Conservation (phyloP, 1,140 invertebrate genomes). For the Mizuhopecten yessoensis region DNA sequence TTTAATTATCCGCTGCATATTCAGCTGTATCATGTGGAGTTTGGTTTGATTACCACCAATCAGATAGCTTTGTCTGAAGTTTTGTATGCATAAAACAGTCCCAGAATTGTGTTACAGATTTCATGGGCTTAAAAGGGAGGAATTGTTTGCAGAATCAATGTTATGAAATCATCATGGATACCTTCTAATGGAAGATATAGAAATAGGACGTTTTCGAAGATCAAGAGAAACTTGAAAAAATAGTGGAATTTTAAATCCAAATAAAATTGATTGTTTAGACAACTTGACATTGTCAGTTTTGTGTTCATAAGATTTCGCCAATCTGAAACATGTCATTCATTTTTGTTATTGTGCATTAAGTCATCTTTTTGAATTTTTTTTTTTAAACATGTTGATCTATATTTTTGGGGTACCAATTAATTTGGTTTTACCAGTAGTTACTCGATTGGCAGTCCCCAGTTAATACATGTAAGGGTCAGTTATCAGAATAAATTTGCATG, state of each 20-base stretch:
- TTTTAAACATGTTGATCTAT: background rate
- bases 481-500: slow-evolving; percentile 56
- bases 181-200: background rate
- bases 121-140: background rate
- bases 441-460: slow-evolving; percentile 41
- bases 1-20: background rate
- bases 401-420: background rate
- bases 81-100: background rate
- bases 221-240: background rate
- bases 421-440: slow-evolving; percentile 41
- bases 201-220: background rate
- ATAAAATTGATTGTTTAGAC: slow-evolving; percentile 41
- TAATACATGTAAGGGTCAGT: slow-evolving; percentile 45
- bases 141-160: background rate
- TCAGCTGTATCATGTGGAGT: background rate
- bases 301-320: slow-evolving; percentile 43
- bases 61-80: background rate
- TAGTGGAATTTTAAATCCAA: slow-evolving; percentile 11
- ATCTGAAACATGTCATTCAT: slow-evolving; percentile 45
- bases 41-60: background rate
- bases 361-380: slow-evolving; percentile 22
- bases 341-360: background rate
- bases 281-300: slow-evolving; percentile 49
- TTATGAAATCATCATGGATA: background rate
- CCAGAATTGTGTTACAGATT: background rate